phyloP scores from a whole-genome alignment of 2,113 vertebrate genomes.

The Tretioscincus oriximinensis region DNA sequence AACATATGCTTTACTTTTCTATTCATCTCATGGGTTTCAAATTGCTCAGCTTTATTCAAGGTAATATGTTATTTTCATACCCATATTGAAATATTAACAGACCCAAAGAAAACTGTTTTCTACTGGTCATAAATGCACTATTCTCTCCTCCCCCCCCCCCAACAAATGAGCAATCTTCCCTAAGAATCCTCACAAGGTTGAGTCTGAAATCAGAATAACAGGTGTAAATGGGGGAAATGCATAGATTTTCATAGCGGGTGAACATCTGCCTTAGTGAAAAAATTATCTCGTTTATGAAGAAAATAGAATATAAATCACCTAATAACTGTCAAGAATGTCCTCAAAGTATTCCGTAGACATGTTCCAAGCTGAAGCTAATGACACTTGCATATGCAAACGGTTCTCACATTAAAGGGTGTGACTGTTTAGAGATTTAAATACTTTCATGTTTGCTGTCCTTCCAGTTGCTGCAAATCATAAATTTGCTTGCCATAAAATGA shows the following conservation, averaged over 20 bases:
- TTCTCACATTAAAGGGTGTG: slow-evolving; percentile 24
- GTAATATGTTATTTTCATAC: neutral
- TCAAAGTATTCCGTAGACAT: slow-evolving; percentile 19
- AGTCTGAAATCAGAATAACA: slow-evolving; percentile 9
- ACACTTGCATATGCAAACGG: slow-evolving; percentile 10
- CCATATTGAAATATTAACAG: neutral
- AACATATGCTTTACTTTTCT: neutral
- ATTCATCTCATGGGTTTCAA: neutral
- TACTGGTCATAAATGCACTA: slow-evolving; percentile 5
- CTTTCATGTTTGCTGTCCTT: slow-evolving; percentile 48
- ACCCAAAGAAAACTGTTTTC: neutral
- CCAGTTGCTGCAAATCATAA: slow-evolving; percentile 53
- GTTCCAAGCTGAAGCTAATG: slow-evolving; percentile 23
- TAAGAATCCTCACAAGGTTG: slow-evolving; percentile 15
- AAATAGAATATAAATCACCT: slow-evolving; percentile 26
- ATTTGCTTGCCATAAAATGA: slow-evolving; percentile 54
- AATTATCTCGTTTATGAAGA: slow-evolving; percentile 13
- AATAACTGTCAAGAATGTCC: slow-evolving; percentile 23
- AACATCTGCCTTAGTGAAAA: slow-evolving; percentile 32
- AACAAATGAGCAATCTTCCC: neutral
- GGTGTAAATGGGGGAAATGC: slow-evolving; percentile 21
- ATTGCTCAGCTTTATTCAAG: neutral
- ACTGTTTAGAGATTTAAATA: slow-evolving; percentile 49
- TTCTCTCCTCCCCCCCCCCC: neutral
- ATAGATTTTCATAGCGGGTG: slow-evolving; percentile 25